Evolutionary conservation across 2,888 invertebrate genomes (phyloP).

Genomic region (Spicauda simplicius): DNA sequence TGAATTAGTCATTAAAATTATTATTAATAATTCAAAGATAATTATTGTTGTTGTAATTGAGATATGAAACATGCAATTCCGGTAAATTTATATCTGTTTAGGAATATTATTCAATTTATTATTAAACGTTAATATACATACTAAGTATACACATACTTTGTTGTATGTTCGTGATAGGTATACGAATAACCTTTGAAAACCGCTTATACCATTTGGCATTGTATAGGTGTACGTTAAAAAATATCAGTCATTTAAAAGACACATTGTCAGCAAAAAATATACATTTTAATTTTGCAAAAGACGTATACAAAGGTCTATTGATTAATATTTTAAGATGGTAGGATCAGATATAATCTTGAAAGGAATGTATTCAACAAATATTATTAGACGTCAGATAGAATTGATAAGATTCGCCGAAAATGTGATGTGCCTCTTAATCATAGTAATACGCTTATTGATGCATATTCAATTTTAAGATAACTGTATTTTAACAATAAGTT

Average conservation of each 20-base stretch:
- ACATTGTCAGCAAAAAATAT: background rate
- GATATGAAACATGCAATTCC: too few relatives aligned
- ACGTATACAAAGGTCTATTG: background rate
- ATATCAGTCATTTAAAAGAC: background rate
- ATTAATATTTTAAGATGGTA: background rate
- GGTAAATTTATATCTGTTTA: too few relatives aligned
- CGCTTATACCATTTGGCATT: background rate
- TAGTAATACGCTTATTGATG: background rate
- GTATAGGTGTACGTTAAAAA: background rate
- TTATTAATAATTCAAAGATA: too few relatives aligned
- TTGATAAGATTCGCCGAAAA: background rate
- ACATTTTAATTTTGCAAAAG: background rate
- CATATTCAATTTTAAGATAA: background rate
- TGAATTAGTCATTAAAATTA: too few relatives aligned
- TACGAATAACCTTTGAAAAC: background rate
- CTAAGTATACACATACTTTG: background rate
- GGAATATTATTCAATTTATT: too few relatives aligned
- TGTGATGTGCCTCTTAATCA: constrained; percentile 7
- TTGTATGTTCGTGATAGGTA: too few relatives aligned
- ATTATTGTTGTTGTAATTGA: too few relatives aligned
- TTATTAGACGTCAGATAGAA: background rate
- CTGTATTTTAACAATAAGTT: background rate
- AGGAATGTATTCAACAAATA: background rate
- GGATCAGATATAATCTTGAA: background rate
- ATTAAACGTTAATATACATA: background rate